Evolutionary conservation across 2,113 vertebrate species (phyloP), one percentile per base, ranked within the genome.

Genomic region (Aplodontia rufa): DNA sequence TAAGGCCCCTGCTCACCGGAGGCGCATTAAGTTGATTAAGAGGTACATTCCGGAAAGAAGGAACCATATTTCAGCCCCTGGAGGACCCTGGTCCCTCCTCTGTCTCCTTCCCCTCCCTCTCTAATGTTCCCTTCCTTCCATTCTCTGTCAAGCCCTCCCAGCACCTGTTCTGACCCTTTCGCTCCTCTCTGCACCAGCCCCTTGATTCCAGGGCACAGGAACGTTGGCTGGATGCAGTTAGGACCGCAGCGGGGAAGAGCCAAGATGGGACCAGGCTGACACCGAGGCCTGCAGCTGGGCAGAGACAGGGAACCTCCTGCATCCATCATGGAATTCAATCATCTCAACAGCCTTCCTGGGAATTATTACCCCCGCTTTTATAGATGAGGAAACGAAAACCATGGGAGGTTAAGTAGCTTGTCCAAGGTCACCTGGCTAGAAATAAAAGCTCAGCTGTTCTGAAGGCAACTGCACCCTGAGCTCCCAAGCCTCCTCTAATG

Each of bases 1-100:
- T 4, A 2, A 64, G 69, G 93, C 42, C 84, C 53, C 81, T 53
- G 87, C 87, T 90, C 72, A 71, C 45, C 92, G 49, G 40, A 95
- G 76, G 51, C 80, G 81, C 90, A 92, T 97, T 95, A 96, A 64
- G 68, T 92, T 95, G 90, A 97, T 96, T 69, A 97, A 97, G 72
- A 96, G 90, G 53, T 51, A 64, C 85, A 66, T 95, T 97, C 90
- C 14, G 2, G 93, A 93, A 95, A 85, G 72, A 93, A 75, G 78
- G 75, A 62, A 45, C 55, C 55, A 16, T 93, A 85, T 96, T 95
- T 96, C 93, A 97, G 92, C 72, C 90, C 95, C 93, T 22, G 64
- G 66, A 88, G 86, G 40, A 35, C 82, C 75, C 42, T 76, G 51
- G 3, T 1, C 66, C 78, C 66, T 90, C 45, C 47, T 13, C 78